Evolutionary conservation across 2,797 vertebrate genomes (phyloP).

Genomic region (Silurus aristotelis): DNA sequence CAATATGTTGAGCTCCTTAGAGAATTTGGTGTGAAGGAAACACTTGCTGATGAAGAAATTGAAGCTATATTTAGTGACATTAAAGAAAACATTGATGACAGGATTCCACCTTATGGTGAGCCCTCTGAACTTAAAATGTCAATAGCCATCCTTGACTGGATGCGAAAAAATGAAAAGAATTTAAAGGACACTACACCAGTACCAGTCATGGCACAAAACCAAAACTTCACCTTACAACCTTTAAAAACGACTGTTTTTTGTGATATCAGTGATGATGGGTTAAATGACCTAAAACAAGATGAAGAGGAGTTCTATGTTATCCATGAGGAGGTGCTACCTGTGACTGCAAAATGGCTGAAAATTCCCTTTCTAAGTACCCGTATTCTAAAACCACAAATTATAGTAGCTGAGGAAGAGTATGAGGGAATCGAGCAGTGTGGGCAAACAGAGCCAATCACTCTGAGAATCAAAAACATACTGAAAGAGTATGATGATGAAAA

Average conservation of each 20-base stretch:
- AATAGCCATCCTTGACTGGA: conserved; percentile 81
- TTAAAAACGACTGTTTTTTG: conserved; percentile 73
- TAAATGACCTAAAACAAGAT: conserved; percentile 67
- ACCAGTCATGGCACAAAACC: conserved; percentile 66
- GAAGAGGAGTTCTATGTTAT: conserved; percentile 72
- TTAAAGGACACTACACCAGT: conserved; percentile 68
- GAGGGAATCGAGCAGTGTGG: conserved; percentile 79
- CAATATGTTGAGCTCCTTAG: conserved; percentile 71
- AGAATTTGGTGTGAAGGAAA: conserved; percentile 69
- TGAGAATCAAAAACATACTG: conserved; percentile 82
- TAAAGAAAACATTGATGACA: conserved; percentile 61
- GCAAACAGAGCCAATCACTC: conserved; percentile 81
- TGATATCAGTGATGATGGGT: conserved; percentile 74
- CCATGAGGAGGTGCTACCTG: conserved; percentile 76
- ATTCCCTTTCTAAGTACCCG: conserved; percentile 75
- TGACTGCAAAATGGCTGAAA: conserved; percentile 75
- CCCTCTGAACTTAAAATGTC: conserved; percentile 71
- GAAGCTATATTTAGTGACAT: conserved; percentile 71
- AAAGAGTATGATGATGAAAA: conserved; percentile 81
- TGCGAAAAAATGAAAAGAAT: conserved; percentile 67
- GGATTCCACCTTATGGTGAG: conserved; percentile 60
- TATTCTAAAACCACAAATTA: conserved; percentile 70
- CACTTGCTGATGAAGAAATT: conserved; percentile 67
- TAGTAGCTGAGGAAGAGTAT: conserved; percentile 51
- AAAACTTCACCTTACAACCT: conserved; percentile 69